phyloP scores from a whole-genome alignment of 2,797 vertebrate species.

The Sebastiscus tertius region DNA sequence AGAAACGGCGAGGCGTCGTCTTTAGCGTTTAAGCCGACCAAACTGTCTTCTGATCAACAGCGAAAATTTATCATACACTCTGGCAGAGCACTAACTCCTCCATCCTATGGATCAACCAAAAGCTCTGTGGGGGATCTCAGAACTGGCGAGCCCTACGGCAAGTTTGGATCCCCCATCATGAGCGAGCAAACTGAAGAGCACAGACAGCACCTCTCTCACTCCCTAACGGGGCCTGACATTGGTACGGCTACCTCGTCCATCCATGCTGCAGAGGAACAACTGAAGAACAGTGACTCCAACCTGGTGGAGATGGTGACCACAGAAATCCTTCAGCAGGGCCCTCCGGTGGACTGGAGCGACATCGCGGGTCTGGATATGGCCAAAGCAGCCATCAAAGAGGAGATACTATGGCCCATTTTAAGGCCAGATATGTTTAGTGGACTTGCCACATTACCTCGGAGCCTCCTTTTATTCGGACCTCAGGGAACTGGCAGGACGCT shows the following conservation, averaged over 20 bases:
- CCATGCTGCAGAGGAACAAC: slow-evolving; percentile 94
- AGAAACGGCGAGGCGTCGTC: slow-evolving; percentile 93
- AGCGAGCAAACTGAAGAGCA: slow-evolving; percentile 92
- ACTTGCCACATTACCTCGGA: slow-evolving; percentile 93
- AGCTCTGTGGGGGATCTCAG: slow-evolving; percentile 89
- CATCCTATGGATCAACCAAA: slow-evolving; percentile 93
- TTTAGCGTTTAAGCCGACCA: slow-evolving; percentile 96
- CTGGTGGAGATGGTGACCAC: slow-evolving; percentile 97
- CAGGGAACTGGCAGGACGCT: slow-evolving; percentile 98
- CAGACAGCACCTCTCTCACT: slow-evolving; percentile 91
- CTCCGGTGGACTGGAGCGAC: slow-evolving; percentile 98
- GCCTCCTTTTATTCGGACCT: slow-evolving; percentile 98
- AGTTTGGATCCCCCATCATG: slow-evolving; percentile 92
- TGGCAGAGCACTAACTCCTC: slow-evolving; percentile 92
- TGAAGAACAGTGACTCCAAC: slow-evolving; percentile 95
- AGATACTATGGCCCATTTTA: slow-evolving; percentile 98
- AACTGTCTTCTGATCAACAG: slow-evolving; percentile 96
- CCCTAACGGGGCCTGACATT: slow-evolving; percentile 89
- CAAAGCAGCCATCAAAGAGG: slow-evolving; percentile 97
- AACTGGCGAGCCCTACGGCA: slow-evolving; percentile 91
- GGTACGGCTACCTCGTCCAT: slow-evolving; percentile 94
- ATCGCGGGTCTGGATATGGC: slow-evolving; percentile 97
- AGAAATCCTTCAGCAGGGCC: slow-evolving; percentile 95
- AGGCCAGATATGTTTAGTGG: slow-evolving; percentile 97
- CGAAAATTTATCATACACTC: slow-evolving; percentile 95